A percentile compares a stretch with the other conserved stretches of the same genome.
phyloP scores from a whole-genome alignment of 2,113 vertebrate species.

The Donacobius atricapilla region DNA sequence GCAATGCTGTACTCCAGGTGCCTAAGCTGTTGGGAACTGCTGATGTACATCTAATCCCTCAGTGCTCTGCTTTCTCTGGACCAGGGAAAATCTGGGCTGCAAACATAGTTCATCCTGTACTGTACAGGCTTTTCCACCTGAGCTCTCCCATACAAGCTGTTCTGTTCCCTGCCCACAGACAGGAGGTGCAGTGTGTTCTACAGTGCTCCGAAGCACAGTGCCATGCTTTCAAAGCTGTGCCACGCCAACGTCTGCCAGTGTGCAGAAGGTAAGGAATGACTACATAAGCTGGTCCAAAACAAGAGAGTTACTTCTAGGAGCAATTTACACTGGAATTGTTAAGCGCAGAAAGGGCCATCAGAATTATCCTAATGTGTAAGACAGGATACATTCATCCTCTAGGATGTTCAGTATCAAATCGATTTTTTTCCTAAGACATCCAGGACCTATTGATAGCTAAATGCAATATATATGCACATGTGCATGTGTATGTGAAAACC shows the following conservation, averaged over 20 bases:
- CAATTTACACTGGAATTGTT: not conserved
- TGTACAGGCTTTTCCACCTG: not conserved
- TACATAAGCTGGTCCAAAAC: not conserved
- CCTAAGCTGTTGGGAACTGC: not conserved
- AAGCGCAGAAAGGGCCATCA: not conserved
- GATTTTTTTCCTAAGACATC: not conserved
- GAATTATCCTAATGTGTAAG: not conserved
- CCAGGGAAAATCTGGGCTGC: not conserved
- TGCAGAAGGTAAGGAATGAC: conserved; percentile 66
- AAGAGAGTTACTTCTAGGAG: not conserved
- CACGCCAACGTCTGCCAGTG: conserved; percentile 57
- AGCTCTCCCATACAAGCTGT: not conserved
- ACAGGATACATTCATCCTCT: not conserved
- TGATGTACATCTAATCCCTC: not conserved
- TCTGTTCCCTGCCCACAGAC: conserved; percentile 26
- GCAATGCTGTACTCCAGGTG: not conserved
- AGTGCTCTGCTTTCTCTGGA: not conserved
- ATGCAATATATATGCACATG: not conserved
- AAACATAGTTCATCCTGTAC: not conserved
- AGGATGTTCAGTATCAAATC: fast-evolving
- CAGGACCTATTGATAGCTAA: not conserved
- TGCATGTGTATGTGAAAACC: fast-evolving
- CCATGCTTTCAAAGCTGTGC: conserved; percentile 70
- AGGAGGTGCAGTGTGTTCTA: conserved; percentile 71
- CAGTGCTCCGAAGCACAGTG: conserved; percentile 57